These are phyloP conservation scores for Brachyhypopomus occidentalis DNA, from an alignment of 2,113 vertebrate genomes.

Conservation along the genomic window DNA sequence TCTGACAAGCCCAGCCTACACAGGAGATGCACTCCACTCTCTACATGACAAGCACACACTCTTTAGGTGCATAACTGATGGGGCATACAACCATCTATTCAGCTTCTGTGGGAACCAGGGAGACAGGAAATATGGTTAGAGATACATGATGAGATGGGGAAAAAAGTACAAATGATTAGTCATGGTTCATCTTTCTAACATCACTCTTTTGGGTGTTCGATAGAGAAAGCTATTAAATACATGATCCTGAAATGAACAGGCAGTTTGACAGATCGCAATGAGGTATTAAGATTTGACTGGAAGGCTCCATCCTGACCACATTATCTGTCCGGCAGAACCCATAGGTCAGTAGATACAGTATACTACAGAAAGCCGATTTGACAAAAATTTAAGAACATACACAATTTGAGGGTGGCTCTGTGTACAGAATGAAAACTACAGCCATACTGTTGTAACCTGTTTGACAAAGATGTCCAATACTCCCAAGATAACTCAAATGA, in stretches of 20 bases:
- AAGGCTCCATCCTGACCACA: slow-evolving; percentile 33
- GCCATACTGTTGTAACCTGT: no score
- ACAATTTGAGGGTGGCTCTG: no score
- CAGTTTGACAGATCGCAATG: slow-evolving; percentile 39
- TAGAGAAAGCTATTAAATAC: slow-evolving; percentile 40
- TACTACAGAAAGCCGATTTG: slow-evolving; percentile 3
- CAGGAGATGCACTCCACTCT: slow-evolving; percentile 25
- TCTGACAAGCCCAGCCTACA: slow-evolving; percentile 27
- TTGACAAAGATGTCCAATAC: no score
- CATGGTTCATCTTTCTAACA: slow-evolving; percentile 28
- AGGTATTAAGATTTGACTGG: slow-evolving; percentile 8
- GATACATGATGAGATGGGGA: slow-evolving; percentile 25
- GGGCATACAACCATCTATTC: slow-evolving; percentile 31
- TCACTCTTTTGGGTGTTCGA: slow-evolving; percentile 10
- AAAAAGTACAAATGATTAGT: slow-evolving; percentile 35
- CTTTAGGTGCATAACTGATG: slow-evolving; percentile 48
- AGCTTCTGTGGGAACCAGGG: slow-evolving; percentile 21
- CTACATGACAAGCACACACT: slow-evolving; percentile 33
- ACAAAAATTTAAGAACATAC: no score
- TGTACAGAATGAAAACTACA: no score
- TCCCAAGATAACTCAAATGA: no score
- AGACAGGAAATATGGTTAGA: slow-evolving; percentile 35
- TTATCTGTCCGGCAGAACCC: slow-evolving; percentile 15
- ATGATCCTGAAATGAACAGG: slow-evolving; percentile 23
- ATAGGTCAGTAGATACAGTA: slow-evolving; percentile 13